Evolutionary conservation across 2,113 vertebrate species (phyloP).

Genomic region (Zootoca vivipara): DNA sequence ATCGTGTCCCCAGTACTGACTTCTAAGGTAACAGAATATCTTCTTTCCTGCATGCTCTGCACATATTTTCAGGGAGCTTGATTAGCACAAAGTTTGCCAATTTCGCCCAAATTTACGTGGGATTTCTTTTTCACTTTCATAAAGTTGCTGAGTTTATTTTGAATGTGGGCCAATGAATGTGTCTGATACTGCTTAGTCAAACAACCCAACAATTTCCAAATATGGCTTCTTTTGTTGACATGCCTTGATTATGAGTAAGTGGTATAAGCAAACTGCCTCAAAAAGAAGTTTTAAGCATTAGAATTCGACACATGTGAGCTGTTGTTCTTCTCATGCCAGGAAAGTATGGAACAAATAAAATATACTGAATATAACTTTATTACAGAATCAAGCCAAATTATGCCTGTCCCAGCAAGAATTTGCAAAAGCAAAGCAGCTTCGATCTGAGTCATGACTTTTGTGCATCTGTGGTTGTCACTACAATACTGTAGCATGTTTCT

Average conservation of each 20-base stretch:
- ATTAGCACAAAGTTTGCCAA: neutral
- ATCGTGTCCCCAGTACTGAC: neutral
- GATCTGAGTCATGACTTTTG: neutral
- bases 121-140: slow-evolving; percentile 12
- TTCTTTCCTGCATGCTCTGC: slow-evolving; percentile 14
- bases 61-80: slow-evolving; percentile 15
- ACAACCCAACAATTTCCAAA: slow-evolving; percentile 33
- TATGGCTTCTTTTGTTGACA: slow-evolving; percentile 28
- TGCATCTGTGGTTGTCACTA: slow-evolving; percentile 1
- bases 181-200: slow-evolving; percentile 10
- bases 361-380: neutral
- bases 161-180: neutral
- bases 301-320: neutral
- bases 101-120: slow-evolving; percentile 16
- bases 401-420: neutral
- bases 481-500: neutral
- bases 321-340: neutral
- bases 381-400: neutral
- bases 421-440: neutral
- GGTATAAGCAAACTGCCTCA: slow-evolving; percentile 31
- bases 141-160: slow-evolving; percentile 15
- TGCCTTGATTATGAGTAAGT: slow-evolving; percentile 28
- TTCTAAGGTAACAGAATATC: neutral
- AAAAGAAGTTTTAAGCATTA: slow-evolving; percentile 30
- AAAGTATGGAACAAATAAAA: slow-evolving; percentile 17